These are phyloP conservation scores for Hepsetus odoe DNA, from an alignment of 2,113 vertebrate species.

Conservation along the genomic window DNA sequence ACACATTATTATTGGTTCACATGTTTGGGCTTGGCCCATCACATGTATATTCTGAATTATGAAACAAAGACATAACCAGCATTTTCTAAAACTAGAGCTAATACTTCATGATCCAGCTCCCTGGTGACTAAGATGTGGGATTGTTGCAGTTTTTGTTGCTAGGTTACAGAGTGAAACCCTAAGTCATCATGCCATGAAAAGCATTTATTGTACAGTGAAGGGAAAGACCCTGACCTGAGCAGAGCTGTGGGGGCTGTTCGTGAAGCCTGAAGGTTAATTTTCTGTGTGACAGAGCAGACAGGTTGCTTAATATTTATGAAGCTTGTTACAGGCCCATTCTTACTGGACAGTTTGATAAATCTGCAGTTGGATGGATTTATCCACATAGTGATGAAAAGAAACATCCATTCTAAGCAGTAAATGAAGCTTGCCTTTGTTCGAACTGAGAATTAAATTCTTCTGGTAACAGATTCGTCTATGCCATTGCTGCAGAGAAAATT, in stretches of 20 bases:
- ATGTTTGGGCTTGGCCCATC: no score
- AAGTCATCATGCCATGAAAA: background rate
- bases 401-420: background rate
- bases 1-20: no score
- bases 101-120: background rate
- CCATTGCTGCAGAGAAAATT: no score
- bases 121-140: background rate
- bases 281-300: conserved; percentile 12
- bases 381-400: background rate
- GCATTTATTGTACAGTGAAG: background rate
- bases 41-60: no score
- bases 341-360: conserved; percentile 25
- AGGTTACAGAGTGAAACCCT: background rate
- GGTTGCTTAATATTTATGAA: conserved; percentile 13
- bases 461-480: no score
- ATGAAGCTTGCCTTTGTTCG: background rate
- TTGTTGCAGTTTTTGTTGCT: background rate
- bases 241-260: background rate
- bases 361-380: conserved; percentile 9
- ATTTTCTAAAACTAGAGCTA: background rate
- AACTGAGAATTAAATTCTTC: no score
- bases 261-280: background rate
- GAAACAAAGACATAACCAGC: no score
- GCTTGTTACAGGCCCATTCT: background rate
- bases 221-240: background rate